A percentile compares a stretch with the other conserved stretches of the same genome.
phyloP scores from a whole-genome alignment of 2,888 invertebrate species.

The Orthosia cruda region DNA sequence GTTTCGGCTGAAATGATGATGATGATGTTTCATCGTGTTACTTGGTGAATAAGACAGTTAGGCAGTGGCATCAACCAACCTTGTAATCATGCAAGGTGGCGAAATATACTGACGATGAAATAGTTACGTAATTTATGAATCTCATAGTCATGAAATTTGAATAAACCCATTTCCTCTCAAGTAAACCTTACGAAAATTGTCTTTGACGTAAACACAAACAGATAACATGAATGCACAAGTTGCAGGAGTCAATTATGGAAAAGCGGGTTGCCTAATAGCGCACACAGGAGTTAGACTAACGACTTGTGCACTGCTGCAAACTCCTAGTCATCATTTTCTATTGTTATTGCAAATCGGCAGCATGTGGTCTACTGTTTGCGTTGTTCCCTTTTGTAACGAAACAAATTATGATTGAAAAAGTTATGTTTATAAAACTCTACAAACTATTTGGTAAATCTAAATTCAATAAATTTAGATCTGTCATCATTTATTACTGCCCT shows the following conservation, averaged over 20 bases:
- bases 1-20: too few species aligned
- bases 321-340: conserved; percentile 53
- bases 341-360: conserved; percentile 46
- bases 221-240: conserved; percentile 41
- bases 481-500: too few species aligned
- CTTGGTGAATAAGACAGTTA: too few species aligned
- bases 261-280: conserved; percentile 53
- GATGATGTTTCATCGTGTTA: too few species aligned
- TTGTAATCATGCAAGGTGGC: too few species aligned
- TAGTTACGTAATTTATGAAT: too few species aligned
- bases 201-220: conserved; percentile 19
- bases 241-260: conserved; percentile 53
- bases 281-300: conserved; percentile 4
- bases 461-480: too few species aligned
- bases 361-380: too few species aligned
- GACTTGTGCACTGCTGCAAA: conserved; percentile 49
- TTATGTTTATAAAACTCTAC: neutral
- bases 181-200: conserved; percentile 15
- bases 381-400: too few species aligned
- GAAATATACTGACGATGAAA: too few species aligned
- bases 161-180: neutral
- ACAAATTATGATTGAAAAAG: too few species aligned
- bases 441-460: neutral
- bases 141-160: neutral
- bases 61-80: too few species aligned